These are phyloP conservation scores for Stomatorhinus walkeri DNA, from an alignment of 2,797 vertebrate genomes.

Conservation along the genomic window DNA sequence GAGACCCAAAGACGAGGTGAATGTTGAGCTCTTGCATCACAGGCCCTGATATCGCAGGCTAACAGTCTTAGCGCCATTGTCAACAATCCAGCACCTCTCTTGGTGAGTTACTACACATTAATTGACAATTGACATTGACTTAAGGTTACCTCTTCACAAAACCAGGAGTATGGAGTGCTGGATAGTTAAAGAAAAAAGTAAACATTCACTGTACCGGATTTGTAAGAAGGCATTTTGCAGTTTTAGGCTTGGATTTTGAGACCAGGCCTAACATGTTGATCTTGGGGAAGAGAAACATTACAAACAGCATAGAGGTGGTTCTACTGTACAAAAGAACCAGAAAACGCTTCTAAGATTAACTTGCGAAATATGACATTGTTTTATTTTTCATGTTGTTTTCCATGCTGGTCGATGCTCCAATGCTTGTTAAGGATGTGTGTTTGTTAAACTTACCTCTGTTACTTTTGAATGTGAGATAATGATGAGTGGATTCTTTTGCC, in stretches of 20 bases:
- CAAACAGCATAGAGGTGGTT: neutral
- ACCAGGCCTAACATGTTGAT: neutral
- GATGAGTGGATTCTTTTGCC: neutral
- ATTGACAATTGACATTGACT: neutral
- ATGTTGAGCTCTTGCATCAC: neutral
- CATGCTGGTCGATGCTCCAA: neutral
- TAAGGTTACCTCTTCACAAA: neutral
- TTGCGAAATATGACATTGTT: neutral
- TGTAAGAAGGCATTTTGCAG: neutral
- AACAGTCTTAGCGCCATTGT: neutral
- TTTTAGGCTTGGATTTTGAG: neutral
- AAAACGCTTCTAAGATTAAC: neutral
- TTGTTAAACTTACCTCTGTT: neutral
- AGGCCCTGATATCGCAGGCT: neutral
- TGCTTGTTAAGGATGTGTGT: neutral
- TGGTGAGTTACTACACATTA: neutral
- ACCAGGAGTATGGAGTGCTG: neutral
- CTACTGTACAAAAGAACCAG: neutral
- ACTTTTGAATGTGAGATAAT: neutral
- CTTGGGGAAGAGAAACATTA: neutral
- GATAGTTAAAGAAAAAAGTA: neutral
- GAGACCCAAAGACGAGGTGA: neutral
- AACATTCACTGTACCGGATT: neutral
- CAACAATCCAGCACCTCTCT: neutral
- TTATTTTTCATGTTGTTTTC: neutral